Evolutionary conservation across 2,797 vertebrate species (phyloP), one percentile per base, ranked within the genome.

Genomic region (Orientallactaga sibirica): DNA sequence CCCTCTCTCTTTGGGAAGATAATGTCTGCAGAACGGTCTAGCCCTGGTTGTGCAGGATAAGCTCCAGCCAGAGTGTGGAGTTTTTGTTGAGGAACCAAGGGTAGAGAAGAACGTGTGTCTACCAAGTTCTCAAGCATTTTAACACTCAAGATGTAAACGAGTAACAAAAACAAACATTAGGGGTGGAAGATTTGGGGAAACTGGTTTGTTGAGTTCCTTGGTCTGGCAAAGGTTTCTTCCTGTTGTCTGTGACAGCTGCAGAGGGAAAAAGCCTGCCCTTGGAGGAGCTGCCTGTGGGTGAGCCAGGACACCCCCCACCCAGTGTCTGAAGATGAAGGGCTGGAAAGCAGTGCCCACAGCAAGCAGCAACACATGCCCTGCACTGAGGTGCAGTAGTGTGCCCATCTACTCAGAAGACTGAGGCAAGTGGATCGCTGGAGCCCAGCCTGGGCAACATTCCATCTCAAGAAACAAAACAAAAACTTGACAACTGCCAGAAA

Each of bases 151-250:
- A 87, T 85, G 84, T 86, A 88, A 95, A 88, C 14, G 77, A 11
- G 7, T 86, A 84, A 81, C 62, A 74, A 81, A 78, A 70, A 43
- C 55, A 94, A 86, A 43, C 80, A 90, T 29, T 37, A 19, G 37
- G 41, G 27, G 73, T 12, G 6, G 37, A 15, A 14, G 29, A 41
- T 66, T 97, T 95, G 78, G 24, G 86, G 90, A 80, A 96, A 93
- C 68, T 85, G 62, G 78, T 95, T 82, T 77, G 67, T 86, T 92
- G 68, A 92, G 75, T 88, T 93, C 76, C 81, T 78, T 33, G 27
- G 12, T 16, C 64, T 86, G 33, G 78, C 22, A 79, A 76, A 80
- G 33, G 83, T 11, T 79, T 52, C 14, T 25, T 74, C 67, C 68
- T 79, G 25, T 77, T 75, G 80, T 16, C 37, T 66, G 12, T 62